These are phyloP conservation scores for Halisarca cf. caerulea DNA, from an alignment of 37 sponge, comb jelly and placozoan genomes.

Conservation along the genomic window DNA sequence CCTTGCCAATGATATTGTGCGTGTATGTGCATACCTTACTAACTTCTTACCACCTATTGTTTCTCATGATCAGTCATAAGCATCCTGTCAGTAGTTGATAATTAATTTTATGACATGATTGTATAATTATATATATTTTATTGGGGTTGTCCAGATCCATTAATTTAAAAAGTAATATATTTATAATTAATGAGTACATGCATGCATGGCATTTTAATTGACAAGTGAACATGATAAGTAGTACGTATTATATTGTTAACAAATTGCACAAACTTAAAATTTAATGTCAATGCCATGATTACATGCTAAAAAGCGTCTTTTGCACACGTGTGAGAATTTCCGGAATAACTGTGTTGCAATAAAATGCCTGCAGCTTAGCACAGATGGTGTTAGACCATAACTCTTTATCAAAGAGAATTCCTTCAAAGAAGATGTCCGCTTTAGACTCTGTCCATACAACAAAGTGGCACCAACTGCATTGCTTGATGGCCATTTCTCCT, in stretches of 20 bases:
- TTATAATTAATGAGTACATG: not conserved
- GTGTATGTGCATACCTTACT: conserved; percentile 13
- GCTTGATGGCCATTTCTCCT: not conserved
- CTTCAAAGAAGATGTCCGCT: not conserved
- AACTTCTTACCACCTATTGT: conserved; percentile 22
- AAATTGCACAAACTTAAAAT: not conserved
- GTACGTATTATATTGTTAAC: not conserved
- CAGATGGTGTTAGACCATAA: not conserved
- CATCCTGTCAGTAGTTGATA: not conserved
- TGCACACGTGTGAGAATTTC: conserved; percentile 6
- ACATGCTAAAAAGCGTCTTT: not conserved
- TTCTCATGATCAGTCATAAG: conserved; percentile 9
- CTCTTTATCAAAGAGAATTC: not conserved
- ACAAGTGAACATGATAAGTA: not conserved
- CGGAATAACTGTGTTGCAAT: not conserved
- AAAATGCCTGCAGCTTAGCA: not conserved
- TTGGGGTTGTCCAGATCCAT: not conserved
- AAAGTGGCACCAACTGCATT: conserved; percentile 7
- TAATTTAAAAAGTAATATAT: too few relatives aligned
- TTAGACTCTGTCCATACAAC: conserved; percentile 29
- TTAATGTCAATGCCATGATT: not conserved
- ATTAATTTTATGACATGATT: not conserved
- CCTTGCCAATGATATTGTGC: conserved; percentile 36
- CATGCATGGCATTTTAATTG: conserved; percentile 6
- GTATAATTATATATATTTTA: not conserved